Evolutionary conservation across 1,140 invertebrate genomes (phyloP).

Genomic region (Danaus melanippus): DNA sequence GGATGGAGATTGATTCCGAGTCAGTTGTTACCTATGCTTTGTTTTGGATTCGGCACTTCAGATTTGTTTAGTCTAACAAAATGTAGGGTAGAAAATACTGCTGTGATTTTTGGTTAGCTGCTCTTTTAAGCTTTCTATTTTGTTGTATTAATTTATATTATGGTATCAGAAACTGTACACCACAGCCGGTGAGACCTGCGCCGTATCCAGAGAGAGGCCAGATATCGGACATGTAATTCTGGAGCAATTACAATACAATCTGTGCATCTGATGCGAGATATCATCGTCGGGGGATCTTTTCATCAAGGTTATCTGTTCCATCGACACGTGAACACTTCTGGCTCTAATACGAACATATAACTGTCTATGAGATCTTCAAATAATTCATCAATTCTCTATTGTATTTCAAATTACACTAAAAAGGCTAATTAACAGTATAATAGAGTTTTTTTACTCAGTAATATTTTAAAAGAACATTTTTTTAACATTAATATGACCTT

Average conservation of each 20-base stretch:
- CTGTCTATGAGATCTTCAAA: constrained; percentile 1
- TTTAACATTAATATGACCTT: constrained; percentile 1
- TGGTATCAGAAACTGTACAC: too few relatives aligned
- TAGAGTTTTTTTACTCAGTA: too few relatives aligned
- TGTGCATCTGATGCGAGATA: constrained; percentile 16
- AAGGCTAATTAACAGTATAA: too few relatives aligned
- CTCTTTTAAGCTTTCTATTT: too few relatives aligned
- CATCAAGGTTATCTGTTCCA: constrained; percentile 49
- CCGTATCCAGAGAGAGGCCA: not conserved
- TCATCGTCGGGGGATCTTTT: constrained; percentile 42
- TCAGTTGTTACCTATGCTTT: constrained; percentile 20
- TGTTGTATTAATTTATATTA: too few relatives aligned
- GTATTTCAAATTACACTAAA: too few relatives aligned
- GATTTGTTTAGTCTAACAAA: not conserved
- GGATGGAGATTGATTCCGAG: constrained; percentile 21
- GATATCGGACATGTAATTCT: constrained; percentile 17
- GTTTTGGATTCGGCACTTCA: constrained; percentile 5
- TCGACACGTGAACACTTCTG: constrained; percentile 37
- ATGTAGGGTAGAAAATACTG: not conserved
- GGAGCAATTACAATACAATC: constrained; percentile 32
- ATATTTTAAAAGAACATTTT: not conserved
- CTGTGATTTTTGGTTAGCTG: too few relatives aligned
- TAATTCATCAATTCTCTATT: too few relatives aligned
- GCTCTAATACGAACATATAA: constrained; percentile 15
- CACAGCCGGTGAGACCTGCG: too few relatives aligned